Base-by-base conservation (phyloP, 2,888 invertebrate genomes). In the Drosophila macrospina region DNA sequence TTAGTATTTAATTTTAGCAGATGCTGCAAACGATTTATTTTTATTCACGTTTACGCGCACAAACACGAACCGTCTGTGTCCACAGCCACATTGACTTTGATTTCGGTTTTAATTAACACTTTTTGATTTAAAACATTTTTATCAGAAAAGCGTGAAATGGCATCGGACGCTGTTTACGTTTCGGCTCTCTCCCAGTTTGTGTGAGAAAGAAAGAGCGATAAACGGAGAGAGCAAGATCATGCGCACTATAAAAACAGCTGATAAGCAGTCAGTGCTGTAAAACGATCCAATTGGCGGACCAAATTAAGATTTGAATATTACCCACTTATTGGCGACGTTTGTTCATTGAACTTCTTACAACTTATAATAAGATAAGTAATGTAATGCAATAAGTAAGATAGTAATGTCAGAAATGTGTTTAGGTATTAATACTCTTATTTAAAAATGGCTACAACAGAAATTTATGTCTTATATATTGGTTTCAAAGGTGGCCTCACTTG, bases 51-150 rank as follows among this genome's bases (percentile, higher is more conserved):
- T 78, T 60, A 70, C 80, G 83, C 71, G 78, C 86, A 62, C 56
- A 47, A 76, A 68, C 72, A 76, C 80, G 82, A 85, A 69, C 80
- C 80, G 87, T 70, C 77, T 56, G 75, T 80, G 77, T 77, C 66
- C 63, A 87, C 86, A 74, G 80, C 80, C 86, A 80, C 86, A 87
- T 82, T 87, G 87, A 87, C 83, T 83, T 85, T 85, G 86, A 85
- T 83, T 87, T 83, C 45, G 80, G 63, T 73, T 84, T 82, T 84
- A 83, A 84, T 84, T 84, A 84, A 87, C 87, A 84, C 88, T 82
- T 85, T 83, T 85, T 82, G 83, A 86, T 84, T 87, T 84, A 84
- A 83, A 81, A 85, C 86, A 84, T 82, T 87, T 87, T 84, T 84
- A 87, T 87, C 87, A 83, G 74, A 78, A 76, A 80, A 83, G 80